A percentile compares a stretch with the other conserved stretches of the same genome.
These are phyloP conservation scores for Anthophora plumipes DNA, from an alignment of 2,888 invertebrate genomes.

Conservation along the genomic window DNA sequence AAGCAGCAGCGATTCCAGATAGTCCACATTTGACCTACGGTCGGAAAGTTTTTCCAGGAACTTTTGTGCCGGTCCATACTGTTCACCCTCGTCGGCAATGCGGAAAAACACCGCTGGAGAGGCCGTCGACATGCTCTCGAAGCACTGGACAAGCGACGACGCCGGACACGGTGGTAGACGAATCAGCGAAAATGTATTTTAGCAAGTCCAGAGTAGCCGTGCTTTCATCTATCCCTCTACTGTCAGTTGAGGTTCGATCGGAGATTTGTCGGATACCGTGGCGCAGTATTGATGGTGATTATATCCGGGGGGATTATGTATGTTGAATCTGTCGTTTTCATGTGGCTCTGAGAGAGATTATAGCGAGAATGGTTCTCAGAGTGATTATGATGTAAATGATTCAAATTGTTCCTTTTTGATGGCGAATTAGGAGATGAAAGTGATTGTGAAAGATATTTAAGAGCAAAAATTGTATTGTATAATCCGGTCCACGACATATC, in stretches of 20 bases:
- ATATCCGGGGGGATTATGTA: too few relatives aligned
- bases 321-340: neutral
- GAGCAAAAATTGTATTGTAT: too few relatives aligned
- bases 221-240: neutral
- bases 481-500: too few relatives aligned
- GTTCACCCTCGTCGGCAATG: conserved; percentile 55
- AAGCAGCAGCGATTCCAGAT: conserved; percentile 58
- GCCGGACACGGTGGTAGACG: conserved; percentile 1
- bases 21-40: conserved; percentile 68
- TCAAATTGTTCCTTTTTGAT: too few relatives aligned
- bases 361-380: too few relatives aligned
- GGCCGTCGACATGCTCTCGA: conserved; percentile 49
- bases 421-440: neutral
- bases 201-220: neutral
- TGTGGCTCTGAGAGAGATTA: neutral
- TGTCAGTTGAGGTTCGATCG: conserved; percentile 12
- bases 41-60: conserved; percentile 70
- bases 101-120: conserved; percentile 64
- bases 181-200: conserved; percentile 50
- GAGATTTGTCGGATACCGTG: conserved; percentile 11
- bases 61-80: conserved; percentile 60
- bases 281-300: neutral
- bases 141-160: conserved; percentile 48
- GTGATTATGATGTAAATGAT: too few relatives aligned
- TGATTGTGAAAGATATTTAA: neutral